Percentiles rank a stretch among this genome's conserved stretches.
Conservation (phyloP, 2,113 vertebrate genomes). For the Pogona vitticeps region DNA sequence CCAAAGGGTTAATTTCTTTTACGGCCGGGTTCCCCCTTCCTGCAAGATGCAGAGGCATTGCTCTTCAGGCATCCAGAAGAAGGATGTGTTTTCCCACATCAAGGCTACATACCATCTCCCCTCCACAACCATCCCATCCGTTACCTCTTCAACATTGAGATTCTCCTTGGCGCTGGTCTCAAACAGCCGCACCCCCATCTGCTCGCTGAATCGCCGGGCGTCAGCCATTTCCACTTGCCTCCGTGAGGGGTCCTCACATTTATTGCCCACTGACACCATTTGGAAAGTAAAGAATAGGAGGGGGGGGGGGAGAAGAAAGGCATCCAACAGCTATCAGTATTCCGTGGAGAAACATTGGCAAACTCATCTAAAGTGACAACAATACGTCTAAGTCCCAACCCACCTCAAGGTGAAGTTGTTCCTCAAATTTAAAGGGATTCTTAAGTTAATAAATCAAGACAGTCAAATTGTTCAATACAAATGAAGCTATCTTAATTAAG, state of each 20-base stretch:
- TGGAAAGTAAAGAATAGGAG: neutral
- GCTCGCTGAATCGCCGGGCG: constrained; percentile 80
- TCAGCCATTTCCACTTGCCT: constrained; percentile 80
- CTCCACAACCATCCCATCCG: neutral
- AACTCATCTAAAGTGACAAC: neutral
- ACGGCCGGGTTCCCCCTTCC: fast-evolving
- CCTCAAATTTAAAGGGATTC: neutral
- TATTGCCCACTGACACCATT: constrained; percentile 80
- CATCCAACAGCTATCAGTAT: neutral
- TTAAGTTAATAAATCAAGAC: neutral
- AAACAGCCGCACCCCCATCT: constrained; percentile 79
- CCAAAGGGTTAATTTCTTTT: neutral
- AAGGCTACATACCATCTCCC: neutral
- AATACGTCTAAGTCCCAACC: neutral
- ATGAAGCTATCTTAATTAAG: neutral
- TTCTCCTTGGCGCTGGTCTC: constrained; percentile 89
- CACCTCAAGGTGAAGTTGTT: neutral
- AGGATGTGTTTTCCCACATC: neutral
- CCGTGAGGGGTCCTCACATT: constrained; percentile 80
- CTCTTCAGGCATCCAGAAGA: no score
- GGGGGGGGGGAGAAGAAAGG: neutral
- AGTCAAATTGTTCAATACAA: no score
- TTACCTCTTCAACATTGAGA: constrained; percentile 85
- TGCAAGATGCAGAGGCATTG: no score
- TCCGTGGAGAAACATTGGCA: neutral